Percentiles rank a stretch among this genome's conserved stretches.
Evolutionary conservation across 1,140 invertebrate genomes (phyloP).

Genomic region (Argopecten irradians): DNA sequence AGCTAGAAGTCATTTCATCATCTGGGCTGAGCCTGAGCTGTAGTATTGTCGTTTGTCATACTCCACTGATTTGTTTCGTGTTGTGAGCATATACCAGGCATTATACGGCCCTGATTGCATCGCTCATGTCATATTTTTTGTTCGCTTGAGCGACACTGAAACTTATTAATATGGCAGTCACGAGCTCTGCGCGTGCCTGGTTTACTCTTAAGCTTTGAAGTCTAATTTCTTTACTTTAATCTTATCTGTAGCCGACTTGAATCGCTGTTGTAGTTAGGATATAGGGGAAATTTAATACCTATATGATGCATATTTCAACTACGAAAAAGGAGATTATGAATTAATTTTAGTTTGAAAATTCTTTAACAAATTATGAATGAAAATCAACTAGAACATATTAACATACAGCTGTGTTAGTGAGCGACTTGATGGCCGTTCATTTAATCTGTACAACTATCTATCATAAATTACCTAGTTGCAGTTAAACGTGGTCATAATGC

Average conservation of each 20-base stretch:
- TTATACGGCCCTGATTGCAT: neutral
- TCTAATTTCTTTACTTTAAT: slow-evolving; percentile 19
- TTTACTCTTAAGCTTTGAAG: slow-evolving; percentile 15
- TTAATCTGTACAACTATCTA: neutral
- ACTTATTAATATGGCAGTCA: slow-evolving; percentile 22
- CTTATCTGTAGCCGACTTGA: neutral
- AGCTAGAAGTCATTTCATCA: neutral
- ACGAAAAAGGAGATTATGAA: neutral
- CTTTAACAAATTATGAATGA: slow-evolving; percentile 3
- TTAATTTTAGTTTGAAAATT: slow-evolving; percentile 19
- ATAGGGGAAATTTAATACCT: neutral
- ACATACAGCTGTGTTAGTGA: neutral
- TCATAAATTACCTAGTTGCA: neutral
- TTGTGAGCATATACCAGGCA: neutral
- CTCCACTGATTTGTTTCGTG: neutral
- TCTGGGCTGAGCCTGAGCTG: neutral
- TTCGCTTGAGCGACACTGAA: slow-evolving; percentile 20
- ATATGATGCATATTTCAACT: slow-evolving; percentile 2
- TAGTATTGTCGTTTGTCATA: neutral
- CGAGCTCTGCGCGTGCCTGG: neutral
- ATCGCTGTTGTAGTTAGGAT: neutral
- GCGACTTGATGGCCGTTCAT: neutral
- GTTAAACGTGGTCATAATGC: neutral
- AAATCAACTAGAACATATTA: neutral
- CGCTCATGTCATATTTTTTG: slow-evolving; percentile 21